Evolutionary conservation across 2,888 invertebrate species (phyloP), one percentile per base, ranked within the genome.

Genomic region (Caenorhabditis panamensis): DNA sequence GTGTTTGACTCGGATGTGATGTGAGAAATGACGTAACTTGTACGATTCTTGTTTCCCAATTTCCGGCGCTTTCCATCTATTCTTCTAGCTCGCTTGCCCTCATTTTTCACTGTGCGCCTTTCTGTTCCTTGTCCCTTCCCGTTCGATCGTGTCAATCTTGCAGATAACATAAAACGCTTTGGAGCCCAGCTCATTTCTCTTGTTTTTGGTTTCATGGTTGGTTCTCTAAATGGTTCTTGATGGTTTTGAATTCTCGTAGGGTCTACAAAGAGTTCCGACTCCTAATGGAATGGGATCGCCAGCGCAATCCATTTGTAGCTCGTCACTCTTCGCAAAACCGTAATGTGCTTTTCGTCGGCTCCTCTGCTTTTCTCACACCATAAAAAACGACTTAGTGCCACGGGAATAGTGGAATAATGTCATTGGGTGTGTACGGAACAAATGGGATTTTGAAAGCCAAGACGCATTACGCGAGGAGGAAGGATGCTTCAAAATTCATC

Each of bases 401-500:
- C 20, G n/a, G 11, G 44, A 53, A 69, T 36, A 54, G 26, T 61
- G 16, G 41, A 41, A 44, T 53, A 62, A 71, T 56, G 71, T 26
- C 62, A 62, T 71, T 62, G 49, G 22, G 54, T 56, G 54, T 53
- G 44, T 24, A 61, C 49, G 0, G 58, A 66, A 66, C 53, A 64
- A 75, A 66, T 75, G 75, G 28, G 61, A 73, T 75, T 75, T 75
- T 75, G 66, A 75, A 75, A 75, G 56, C 66, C 75, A 61, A 53
- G 49, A 63, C 49, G 56, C 56, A 53, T 71, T 63, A 62, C 54
- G 62, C 54, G n/a, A 44, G 13, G 56, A 24, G 20, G 31, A 54
- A 71, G 36, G 75, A 66, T 66, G 61, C 77, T 77, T 69, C 63
- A 56, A 68, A 77, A 69, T 77, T 68, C 69, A 77, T 78, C 78